Evolutionary conservation across 2,113 vertebrate genomes (phyloP), one percentile per base, ranked within the genome.

Genomic region (Pleuronectes platessa): DNA sequence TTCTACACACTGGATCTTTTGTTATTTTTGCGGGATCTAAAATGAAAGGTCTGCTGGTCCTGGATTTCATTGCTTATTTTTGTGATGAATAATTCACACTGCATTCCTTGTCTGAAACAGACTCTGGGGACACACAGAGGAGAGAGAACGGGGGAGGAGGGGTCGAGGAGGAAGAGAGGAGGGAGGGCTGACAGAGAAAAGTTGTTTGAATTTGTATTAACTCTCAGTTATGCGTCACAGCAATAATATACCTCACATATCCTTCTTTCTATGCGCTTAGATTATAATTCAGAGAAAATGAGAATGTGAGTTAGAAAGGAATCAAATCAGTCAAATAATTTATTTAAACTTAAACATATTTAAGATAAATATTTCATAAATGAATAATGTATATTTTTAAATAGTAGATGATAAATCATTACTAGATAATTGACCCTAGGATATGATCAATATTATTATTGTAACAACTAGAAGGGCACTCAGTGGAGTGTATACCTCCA

Each of bases 81-180:
- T 74, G 74, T 51, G 27, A 84, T 89, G 53, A 89, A 86, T 89
- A 79, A 87, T 91, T 87, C 76, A 91, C 68, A 68, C 55, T 24
- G 31, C 55, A 61, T 80, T 78, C 70, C 73, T 84, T 40, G 69
- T 84, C 65, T 87, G 68, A 83, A 85, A 80, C 15, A 82, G 58
- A 66, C 78, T 73, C 68, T 15, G 37, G 84, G 70, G 82, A 78
- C 18, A 68, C 10, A 26, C 24, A 0, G 0, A 54, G 11, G 31
- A 49, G 68, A 76, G 27, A 55, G 64, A 76, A 12, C 40, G 17
- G 18, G 14, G 13, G 20, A 31, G 27, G 27, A 31, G 27, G 27
- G 27, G 27, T 5, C 6, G 42, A 61, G 42, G 62, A 60, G 47
- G 51, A 60, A 12, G 17, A 35, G 10, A n/a, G 13, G 42, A 53